Conservation (phyloP, 1,140 invertebrate species). For the Amyelois transitella region DNA sequence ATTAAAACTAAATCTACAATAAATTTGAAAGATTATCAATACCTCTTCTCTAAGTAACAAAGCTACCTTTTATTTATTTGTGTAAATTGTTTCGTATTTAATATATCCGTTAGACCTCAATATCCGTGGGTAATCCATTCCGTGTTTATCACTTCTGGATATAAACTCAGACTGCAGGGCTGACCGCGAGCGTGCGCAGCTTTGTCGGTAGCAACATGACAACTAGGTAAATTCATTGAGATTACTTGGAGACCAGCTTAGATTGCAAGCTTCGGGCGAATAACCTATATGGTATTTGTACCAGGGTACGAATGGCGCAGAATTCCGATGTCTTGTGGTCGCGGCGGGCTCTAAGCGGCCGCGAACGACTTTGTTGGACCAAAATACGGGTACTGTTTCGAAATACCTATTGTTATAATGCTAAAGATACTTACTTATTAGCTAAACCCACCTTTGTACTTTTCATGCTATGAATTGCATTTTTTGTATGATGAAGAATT, state of each 20-base stretch:
- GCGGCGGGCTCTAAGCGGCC: background rate
- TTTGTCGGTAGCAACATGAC: background rate
- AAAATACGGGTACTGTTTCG: background rate
- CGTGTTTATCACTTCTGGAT: background rate
- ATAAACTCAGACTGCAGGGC: background rate
- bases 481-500: no score
- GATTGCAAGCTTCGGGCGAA: constrained; percentile 1
- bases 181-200: background rate
- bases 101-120: no score
- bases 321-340: background rate
- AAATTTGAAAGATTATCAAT: no score
- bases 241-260: constrained; percentile 1
- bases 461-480: background rate
- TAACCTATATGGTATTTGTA: constrained; percentile 3
- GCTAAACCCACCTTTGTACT: no score
- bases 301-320: background rate
- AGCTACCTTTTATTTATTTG: no score
- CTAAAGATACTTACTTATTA: no score
- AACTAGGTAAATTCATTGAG: background rate
- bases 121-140: no score
- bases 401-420: background rate
- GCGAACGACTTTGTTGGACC: background rate
- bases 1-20: no score
- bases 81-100: no score
- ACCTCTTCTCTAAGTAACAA: no score